A percentile compares a stretch with the other conserved stretches of the same genome.
These are phyloP conservation scores for Sciurus vulgaris DNA, from an alignment of 2,797 vertebrate genomes.

Conservation along the genomic window DNA sequence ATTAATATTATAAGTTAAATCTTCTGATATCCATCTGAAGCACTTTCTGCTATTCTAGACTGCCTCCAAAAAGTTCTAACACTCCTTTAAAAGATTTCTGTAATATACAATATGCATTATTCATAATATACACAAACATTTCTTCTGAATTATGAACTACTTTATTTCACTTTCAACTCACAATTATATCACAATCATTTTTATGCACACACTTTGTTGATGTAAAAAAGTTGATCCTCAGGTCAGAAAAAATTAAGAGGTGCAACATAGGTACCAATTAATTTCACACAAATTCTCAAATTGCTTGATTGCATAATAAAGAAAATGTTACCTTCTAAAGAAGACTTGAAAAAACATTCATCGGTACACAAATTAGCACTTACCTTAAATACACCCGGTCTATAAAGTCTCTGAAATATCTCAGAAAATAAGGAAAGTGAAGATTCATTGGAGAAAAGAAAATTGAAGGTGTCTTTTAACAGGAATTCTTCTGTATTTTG, in stretches of 20 bases:
- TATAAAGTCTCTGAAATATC: conserved; percentile 81
- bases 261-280: neutral
- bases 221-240: conserved; percentile 43
- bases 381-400: conserved; percentile 85
- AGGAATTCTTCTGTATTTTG: conserved; percentile 92
- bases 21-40: neutral
- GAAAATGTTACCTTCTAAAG: neutral
- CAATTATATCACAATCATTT: conserved; percentile 18
- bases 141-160: neutral
- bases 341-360: neutral
- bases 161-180: neutral
- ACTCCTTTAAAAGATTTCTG: neutral
- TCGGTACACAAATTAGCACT: neutral
- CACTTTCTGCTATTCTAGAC: neutral
- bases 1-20: neutral
- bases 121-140: neutral
- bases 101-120: neutral
- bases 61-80: neutral
- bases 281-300: conserved; percentile 57
- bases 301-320: conserved; percentile 33
- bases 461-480: conserved; percentile 92
- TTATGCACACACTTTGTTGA: neutral
- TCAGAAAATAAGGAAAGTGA: conserved; percentile 81
- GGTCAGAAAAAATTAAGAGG: conserved; percentile 11
- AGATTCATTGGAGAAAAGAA: conserved; percentile 89